phyloP scores from a whole-genome alignment of 2,888 invertebrate genomes.

The Dryobotodes eremita region DNA sequence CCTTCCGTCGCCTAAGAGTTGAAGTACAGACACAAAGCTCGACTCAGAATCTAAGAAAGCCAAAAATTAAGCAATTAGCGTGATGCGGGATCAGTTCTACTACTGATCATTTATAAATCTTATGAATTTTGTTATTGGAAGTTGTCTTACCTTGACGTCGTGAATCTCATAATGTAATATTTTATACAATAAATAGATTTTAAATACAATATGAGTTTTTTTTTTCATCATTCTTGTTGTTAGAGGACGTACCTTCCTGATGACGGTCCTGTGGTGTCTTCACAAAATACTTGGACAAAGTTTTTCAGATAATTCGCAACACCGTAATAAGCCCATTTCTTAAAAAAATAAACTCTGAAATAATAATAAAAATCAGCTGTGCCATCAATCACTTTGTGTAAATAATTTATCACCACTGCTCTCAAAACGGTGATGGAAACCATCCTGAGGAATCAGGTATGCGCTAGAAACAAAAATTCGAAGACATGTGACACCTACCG shows the following conservation, averaged over 20 bases:
- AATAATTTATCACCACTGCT: no score
- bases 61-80: background rate
- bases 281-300: background rate
- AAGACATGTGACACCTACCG: no score
- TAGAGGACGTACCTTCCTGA: background rate
- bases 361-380: background rate
- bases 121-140: background rate
- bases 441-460: no score
- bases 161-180: background rate
- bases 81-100: no score
- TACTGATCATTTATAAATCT: no score
- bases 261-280: background rate
- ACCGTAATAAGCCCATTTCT: background rate
- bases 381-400: no score
- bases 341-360: background rate
- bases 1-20: background rate
- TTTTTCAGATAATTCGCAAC: no score
- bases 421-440: no score
- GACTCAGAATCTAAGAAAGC: background rate
- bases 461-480: no score
- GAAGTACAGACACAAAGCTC: background rate
- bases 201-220: background rate
- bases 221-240: background rate
- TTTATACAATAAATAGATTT: constrained; percentile 1
- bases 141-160: background rate